phyloP scores from a whole-genome alignment of 1,140 invertebrate species.

The Plectrocnemia conspersa region DNA sequence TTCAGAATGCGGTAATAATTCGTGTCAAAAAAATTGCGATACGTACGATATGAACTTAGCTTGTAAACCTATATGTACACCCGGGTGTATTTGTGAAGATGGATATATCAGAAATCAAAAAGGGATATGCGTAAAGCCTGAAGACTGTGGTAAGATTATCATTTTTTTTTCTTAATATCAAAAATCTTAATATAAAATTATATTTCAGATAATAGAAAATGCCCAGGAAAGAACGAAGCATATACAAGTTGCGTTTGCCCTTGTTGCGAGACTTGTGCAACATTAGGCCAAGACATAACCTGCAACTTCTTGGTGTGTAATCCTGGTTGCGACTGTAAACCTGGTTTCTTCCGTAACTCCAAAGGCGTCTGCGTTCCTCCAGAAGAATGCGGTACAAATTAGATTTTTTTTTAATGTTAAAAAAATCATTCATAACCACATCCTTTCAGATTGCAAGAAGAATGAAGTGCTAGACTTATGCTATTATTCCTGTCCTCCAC shows the following conservation, averaged over 20 bases:
- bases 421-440: not conserved
- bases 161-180: not conserved
- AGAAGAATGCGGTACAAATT: constrained; percentile 20
- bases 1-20: constrained; percentile 23
- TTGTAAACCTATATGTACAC: constrained; percentile 19
- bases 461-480: constrained; percentile 27
- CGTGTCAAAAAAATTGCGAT: constrained; percentile 20
- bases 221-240: constrained; percentile 24
- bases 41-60: constrained; percentile 11
- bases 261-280: constrained; percentile 19
- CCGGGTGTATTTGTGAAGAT: constrained; percentile 26
- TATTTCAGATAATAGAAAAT: constrained; percentile 17
- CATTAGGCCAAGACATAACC: constrained; percentile 10
- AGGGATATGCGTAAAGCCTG: constrained; percentile 18
- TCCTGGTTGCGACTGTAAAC: constrained; percentile 28
- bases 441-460: constrained; percentile 9
- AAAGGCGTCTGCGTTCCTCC: constrained; percentile 22
- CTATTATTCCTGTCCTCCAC: constrained; percentile 24
- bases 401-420: not conserved
- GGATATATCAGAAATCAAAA: constrained; percentile 18
- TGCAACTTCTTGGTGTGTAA: constrained; percentile 31
- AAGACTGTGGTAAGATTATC: constrained; percentile 18
- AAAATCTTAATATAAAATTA: not conserved
- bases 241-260: constrained; percentile 21
- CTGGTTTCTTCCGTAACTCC: constrained; percentile 27